phyloP scores from a whole-genome alignment of 2,888 invertebrate species.

The Trachelus stipa region DNA sequence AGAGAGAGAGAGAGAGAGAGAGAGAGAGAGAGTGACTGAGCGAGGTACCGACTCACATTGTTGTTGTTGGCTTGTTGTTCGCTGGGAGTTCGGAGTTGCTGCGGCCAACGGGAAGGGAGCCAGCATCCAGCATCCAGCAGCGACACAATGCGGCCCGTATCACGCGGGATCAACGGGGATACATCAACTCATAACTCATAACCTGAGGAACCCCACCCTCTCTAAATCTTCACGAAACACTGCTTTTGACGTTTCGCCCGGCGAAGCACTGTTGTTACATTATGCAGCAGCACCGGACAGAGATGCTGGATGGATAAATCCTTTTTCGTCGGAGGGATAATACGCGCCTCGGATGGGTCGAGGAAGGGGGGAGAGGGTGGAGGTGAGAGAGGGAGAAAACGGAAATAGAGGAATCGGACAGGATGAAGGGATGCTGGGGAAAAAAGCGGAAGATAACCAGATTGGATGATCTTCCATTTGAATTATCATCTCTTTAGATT shows the following conservation, averaged over 20 bases:
- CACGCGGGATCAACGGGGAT: conserved; percentile 56
- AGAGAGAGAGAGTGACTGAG: conserved; percentile 8
- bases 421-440: conserved; percentile 1
- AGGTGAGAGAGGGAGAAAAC: conserved; percentile 1
- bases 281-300: conserved; percentile 48
- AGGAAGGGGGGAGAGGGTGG: background rate
- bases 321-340: conserved; percentile 53
- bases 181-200: conserved; percentile 45
- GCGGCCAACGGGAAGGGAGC: background rate
- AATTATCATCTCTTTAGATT: too few species aligned
- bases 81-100: background rate
- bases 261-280: conserved; percentile 56
- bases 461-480: too few species aligned
- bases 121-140: conserved; percentile 23
- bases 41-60: conserved; percentile 33
- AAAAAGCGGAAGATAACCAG: conserved; percentile 15
- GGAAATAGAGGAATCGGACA: conserved; percentile 3
- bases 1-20: background rate
- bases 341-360: conserved; percentile 27
- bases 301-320: conserved; percentile 46
- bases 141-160: conserved; percentile 56
- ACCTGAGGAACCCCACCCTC: conserved; percentile 48
- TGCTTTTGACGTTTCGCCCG: conserved; percentile 54
- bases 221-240: conserved; percentile 59
- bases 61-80: conserved; percentile 42